Base-by-base conservation (phyloP, 2,113 vertebrate species). In the Zosterops lateralis region DNA sequence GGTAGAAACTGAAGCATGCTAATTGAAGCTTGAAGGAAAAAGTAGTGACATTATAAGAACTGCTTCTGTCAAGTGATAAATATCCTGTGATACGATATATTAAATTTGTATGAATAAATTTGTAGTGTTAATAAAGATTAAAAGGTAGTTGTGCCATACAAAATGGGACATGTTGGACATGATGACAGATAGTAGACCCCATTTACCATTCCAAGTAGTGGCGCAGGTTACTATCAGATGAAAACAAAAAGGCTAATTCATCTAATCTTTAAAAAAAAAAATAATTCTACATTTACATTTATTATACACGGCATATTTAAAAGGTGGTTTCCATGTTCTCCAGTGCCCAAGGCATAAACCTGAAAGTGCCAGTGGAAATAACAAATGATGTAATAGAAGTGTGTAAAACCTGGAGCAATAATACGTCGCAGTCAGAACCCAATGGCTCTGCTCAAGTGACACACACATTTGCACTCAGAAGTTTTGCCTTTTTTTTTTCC, bases 1-100 rank as follows among this genome's bases (percentile, higher is more conserved):
- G 95, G 87, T 91, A 95, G 83, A 77, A 97, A 96, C 76, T 87
- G 72, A 97, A 96, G 94, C 91, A 73, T 93, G 83, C 93, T 83
- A 97, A 94, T 89, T 90, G 80, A 93, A 91, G 83, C 93, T 95
- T 94, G 66, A 93, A 94, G 96, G 78, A 85, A 96, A 78, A 92
- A 97, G 82, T 71, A 96, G 77, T 94, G 93, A 96, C 95, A 90
- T 96, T 90, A 72, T 60, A 94, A 95, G 40, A 80, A 84, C 73
- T 80, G 71, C 51, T 76, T 93, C 80, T 61, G 77, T 76, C 72
- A 93, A 89, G 51, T 75, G 66, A 79, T 83, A 94, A 93, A 76
- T 70, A 94, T 29, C 72, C 66, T 61, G 31, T 67, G 38, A 44
- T 72, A 22, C 1, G 2, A 92, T 73, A 68, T 36, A 92, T 64